Conservation (phyloP, 2,113 vertebrate genomes). For the Lagenorhynchus albirostris region DNA sequence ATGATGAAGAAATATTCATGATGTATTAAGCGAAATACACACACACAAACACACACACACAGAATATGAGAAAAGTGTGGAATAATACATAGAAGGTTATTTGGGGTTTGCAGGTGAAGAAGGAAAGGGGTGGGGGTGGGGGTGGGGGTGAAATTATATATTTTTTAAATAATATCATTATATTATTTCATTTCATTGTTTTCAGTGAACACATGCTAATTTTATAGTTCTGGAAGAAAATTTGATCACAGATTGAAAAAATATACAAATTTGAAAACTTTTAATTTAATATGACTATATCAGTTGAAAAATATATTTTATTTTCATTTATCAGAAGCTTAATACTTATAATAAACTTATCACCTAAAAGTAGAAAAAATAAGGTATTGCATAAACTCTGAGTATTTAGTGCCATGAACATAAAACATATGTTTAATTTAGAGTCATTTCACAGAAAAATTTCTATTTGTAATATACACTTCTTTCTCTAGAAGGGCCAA, state of each 20-base stretch:
- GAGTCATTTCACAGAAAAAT: background rate
- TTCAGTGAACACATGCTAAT: background rate
- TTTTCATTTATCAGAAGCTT: background rate
- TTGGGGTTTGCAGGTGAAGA: background rate
- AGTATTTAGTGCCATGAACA: background rate
- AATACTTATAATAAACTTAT: background rate
- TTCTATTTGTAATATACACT: background rate
- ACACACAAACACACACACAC: background rate
- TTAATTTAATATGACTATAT: background rate
- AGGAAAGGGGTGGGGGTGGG: background rate
- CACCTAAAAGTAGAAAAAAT: background rate
- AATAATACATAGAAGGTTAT: background rate
- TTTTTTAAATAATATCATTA: background rate
- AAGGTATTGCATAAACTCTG: background rate
- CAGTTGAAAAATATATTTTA: background rate
- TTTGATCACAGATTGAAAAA: conserved; percentile 8
- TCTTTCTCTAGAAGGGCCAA: background rate
- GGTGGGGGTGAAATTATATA: background rate
- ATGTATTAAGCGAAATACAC: background rate
- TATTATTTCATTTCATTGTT: conserved; percentile 25
- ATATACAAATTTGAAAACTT: background rate
- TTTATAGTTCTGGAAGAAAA: conserved; percentile 5
- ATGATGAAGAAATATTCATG: background rate
- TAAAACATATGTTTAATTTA: background rate
- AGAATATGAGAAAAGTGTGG: background rate